These are phyloP conservation scores for Gymnogyps californianus DNA, from an alignment of 2,113 vertebrate genomes.

Conservation along the genomic window DNA sequence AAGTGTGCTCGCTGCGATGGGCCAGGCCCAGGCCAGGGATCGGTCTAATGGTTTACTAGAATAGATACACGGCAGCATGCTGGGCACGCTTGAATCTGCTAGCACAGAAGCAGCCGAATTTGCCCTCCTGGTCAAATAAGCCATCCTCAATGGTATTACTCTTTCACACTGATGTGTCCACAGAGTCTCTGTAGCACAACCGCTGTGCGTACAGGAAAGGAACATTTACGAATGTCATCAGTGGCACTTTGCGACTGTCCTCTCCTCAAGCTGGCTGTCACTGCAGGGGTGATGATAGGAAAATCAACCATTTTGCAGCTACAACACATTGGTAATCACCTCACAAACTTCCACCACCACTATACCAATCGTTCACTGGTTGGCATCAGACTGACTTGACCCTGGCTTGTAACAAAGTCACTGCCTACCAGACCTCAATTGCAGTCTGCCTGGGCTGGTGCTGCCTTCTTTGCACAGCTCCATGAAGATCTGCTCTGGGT, in stretches of 20 bases:
- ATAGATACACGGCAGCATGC: neutral
- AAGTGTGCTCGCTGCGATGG: accelerated
- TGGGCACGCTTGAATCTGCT: neutral
- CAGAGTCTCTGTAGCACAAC: neutral
- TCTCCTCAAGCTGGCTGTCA: neutral
- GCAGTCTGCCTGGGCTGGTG: neutral
- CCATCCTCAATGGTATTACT: neutral
- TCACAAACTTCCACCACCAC: neutral
- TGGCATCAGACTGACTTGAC: neutral
- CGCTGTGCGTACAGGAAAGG: neutral
- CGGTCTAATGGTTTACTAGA: neutral
- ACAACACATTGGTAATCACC: neutral
- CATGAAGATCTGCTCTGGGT: neutral
- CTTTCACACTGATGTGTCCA: neutral
- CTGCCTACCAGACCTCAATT: neutral
- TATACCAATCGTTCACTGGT: neutral
- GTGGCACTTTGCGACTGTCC: neutral
- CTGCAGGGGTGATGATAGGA: neutral
- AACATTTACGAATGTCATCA: neutral
- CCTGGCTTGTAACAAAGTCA: neutral
- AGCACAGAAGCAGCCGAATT: neutral
- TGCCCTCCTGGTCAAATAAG: neutral
- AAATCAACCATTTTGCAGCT: neutral
- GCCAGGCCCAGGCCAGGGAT: neutral
- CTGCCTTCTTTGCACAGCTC: neutral